Evolutionary conservation across 1,140 invertebrate species (phyloP).

Genomic region (Nilaparvata lugens): DNA sequence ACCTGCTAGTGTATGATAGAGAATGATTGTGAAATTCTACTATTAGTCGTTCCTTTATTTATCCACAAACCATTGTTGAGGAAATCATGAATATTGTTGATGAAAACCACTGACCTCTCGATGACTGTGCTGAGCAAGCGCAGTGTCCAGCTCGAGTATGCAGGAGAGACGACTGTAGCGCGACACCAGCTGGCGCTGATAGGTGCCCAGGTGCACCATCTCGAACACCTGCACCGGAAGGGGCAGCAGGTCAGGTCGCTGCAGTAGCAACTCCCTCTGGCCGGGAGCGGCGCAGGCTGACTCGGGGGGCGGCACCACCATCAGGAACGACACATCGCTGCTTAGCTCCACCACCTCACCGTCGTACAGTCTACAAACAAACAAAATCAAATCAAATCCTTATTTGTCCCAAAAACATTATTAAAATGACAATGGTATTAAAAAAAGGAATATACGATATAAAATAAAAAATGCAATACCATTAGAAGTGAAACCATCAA

Average conservation of each 20-base stretch:
- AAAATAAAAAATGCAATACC: too few relatives aligned
- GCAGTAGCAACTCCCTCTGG: constrained; percentile 68
- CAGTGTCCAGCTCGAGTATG: constrained; percentile 84
- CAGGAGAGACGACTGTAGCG: constrained; percentile 85
- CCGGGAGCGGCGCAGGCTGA: constrained; percentile 84
- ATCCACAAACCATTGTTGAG: too few relatives aligned
- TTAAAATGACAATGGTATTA: too few relatives aligned
- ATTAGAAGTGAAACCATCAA: too few relatives aligned
- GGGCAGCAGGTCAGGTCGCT: constrained; percentile 68
- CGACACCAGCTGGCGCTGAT: constrained; percentile 77
- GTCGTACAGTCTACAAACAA: constrained; percentile 62
- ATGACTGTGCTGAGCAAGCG: constrained; percentile 82
- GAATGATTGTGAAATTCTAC: too few relatives aligned
- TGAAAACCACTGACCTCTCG: constrained; percentile 49
- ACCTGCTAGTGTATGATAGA: too few relatives aligned
- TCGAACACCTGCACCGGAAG: constrained; percentile 81
- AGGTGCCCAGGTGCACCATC: constrained; percentile 87
- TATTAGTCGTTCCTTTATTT: too few relatives aligned
- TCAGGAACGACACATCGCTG: constrained; percentile 76
- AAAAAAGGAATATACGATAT: too few relatives aligned
- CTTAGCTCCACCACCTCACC: constrained; percentile 86
- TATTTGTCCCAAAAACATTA: too few relatives aligned
- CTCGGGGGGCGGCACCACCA: constrained; percentile 82
- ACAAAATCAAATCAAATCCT: not conserved
- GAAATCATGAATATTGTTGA: too few relatives aligned